A percentile compares a stretch with the other conserved stretches of the same genome.
Conservation (phyloP, 2,797 vertebrate genomes). For the Pantherophis alleghaniensis region DNA sequence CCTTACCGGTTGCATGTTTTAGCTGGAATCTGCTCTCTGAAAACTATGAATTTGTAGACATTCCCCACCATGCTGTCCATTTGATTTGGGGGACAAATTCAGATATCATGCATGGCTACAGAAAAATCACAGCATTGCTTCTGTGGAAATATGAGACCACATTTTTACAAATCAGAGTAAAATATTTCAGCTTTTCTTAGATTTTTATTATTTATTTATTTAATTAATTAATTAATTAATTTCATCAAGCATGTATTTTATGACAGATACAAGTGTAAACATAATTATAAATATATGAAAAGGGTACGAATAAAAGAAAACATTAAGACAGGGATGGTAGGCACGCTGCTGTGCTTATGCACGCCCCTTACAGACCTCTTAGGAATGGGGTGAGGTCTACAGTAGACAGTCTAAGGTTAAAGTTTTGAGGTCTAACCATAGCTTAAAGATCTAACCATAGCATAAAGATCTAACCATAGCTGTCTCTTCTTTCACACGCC, state of each 20-base stretch:
- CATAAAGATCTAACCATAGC: not conserved
- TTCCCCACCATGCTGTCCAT: not conserved
- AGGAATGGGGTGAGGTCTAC: no score
- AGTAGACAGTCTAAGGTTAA: no score
- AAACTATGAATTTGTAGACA: not conserved
- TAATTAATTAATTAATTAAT: no score
- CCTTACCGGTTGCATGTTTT: not conserved
- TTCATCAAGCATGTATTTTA: no score
- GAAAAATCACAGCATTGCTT: not conserved
- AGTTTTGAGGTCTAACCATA: no score
- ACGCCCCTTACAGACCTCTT: no score
- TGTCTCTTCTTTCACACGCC: not conserved
- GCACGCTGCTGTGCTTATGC: no score
- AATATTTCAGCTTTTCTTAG: not conserved
- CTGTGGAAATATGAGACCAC: not conserved
- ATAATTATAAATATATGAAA: no score
- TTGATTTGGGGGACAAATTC: not conserved
- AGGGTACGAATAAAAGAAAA: no score
- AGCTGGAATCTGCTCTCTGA: not conserved
- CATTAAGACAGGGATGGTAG: no score
- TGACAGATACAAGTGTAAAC: no score
- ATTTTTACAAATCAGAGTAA: not conserved
- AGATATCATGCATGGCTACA: not conserved
- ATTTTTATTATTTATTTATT: no score
- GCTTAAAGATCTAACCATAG: not conserved